Conservation (phyloP, 2,888 invertebrate species). For the Cheilosia soror region DNA sequence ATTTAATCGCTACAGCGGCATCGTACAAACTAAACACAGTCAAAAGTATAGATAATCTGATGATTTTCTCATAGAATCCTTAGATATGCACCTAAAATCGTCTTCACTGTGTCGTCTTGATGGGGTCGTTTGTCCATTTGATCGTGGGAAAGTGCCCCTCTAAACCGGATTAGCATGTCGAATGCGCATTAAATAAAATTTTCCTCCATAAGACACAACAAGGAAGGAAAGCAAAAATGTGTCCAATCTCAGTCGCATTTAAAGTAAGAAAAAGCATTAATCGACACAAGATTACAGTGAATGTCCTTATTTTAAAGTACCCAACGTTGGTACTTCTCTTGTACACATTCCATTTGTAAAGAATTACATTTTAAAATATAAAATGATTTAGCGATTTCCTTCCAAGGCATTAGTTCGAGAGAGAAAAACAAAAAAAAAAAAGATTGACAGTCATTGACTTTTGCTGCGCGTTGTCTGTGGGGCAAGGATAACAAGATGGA, state of each 20-base stretch:
- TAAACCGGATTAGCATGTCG: conserved; percentile 58
- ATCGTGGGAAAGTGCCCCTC: conserved; percentile 40
- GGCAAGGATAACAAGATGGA: neutral
- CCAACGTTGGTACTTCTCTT: conserved; percentile 5
- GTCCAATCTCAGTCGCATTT: neutral
- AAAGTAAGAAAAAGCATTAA: conserved; percentile 42
- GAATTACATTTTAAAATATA: conserved; percentile 37
- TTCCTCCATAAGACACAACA: conserved; percentile 11
- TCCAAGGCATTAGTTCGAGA: conserved; percentile 30
- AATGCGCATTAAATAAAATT: conserved; percentile 38
- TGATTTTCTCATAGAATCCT: conserved; percentile 62
- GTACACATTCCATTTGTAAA: conserved; percentile 15
- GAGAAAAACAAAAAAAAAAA: neutral
- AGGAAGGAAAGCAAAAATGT: conserved; percentile 5
- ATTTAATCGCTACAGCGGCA: conserved; percentile 37
- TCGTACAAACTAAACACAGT: conserved; percentile 59
- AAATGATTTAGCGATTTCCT: conserved; percentile 53
- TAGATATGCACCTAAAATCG: conserved; percentile 35
- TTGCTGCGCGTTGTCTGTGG: neutral
- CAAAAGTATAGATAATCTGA: conserved; percentile 58
- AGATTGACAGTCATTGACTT: conserved; percentile 44
- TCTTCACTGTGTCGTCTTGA: neutral
- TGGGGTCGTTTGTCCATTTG: conserved; percentile 54
- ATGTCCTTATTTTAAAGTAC: conserved; percentile 60
- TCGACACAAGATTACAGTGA: conserved; percentile 61